Evolutionary conservation across 2,113 vertebrate species (phyloP).

Genomic region (Hemibagrus wyckioides): DNA sequence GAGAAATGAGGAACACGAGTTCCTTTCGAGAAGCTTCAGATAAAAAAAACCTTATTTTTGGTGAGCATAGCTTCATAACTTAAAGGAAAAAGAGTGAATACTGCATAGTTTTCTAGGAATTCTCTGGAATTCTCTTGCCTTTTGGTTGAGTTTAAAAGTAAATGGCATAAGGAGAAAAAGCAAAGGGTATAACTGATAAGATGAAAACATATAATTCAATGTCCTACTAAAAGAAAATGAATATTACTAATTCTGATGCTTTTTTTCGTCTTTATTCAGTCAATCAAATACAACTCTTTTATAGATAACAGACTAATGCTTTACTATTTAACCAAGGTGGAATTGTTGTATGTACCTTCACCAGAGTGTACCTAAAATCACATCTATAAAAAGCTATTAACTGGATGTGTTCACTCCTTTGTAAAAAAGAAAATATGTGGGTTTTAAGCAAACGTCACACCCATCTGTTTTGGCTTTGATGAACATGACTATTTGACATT

Average conservation of each 20-base stretch:
- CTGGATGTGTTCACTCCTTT: not conserved
- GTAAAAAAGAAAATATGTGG: not conserved
- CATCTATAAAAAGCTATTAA: not conserved
- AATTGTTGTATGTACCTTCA: not conserved
- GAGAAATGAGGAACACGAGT: conserved; percentile 44
- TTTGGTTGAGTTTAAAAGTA: not conserved
- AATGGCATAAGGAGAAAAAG: not conserved
- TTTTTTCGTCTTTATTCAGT: not conserved
- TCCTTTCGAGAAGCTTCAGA: conserved; percentile 1
- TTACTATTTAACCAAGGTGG: conserved; percentile 14
- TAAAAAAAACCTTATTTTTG: conserved; percentile 41
- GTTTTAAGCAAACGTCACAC: conserved; percentile 5
- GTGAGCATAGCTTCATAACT: not conserved
- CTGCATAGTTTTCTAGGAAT: not conserved
- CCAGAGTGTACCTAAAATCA: conserved; percentile 1
- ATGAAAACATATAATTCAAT: not conserved
- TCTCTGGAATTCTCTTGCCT: not conserved
- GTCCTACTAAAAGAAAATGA: not conserved
- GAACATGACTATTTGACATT: not conserved
- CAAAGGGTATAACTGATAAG: not conserved
- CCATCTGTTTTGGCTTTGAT: not conserved
- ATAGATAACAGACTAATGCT: not conserved
- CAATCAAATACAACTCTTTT: not conserved
- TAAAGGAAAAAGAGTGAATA: not conserved
- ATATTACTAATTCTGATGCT: not conserved